Conservation (phyloP, 2,797 vertebrate species). For the Rhinogobio ventralis region DNA sequence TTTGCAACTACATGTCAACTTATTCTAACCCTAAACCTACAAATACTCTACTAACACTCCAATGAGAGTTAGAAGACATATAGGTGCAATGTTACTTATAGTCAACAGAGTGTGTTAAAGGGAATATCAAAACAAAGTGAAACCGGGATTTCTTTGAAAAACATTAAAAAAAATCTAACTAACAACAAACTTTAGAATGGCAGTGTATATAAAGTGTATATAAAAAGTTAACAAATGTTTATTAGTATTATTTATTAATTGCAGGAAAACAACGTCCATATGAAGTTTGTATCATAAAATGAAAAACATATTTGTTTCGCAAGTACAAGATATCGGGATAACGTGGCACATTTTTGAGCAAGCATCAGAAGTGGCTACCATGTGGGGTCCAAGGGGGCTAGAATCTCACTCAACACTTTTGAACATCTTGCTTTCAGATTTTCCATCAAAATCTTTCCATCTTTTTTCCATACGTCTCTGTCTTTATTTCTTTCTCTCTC, state of each 20-base stretch:
- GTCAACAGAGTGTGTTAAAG: too few species aligned
- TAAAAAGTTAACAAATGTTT: background rate
- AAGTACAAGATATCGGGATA: background rate
- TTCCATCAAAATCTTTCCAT: slow-evolving; percentile 9
- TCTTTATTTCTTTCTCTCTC: slow-evolving; percentile 47
- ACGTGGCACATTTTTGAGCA: background rate
- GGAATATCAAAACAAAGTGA: too few species aligned
- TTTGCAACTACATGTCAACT: too few species aligned
- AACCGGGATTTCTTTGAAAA: background rate
- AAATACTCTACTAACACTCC: too few species aligned
- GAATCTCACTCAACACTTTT: slow-evolving; percentile 1
- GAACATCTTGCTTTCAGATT: slow-evolving; percentile 18
- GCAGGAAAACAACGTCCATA: background rate
- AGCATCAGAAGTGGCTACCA: background rate
- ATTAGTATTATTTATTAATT: background rate
- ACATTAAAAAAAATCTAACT: background rate
- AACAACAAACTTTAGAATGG: background rate
- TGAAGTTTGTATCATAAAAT: background rate
- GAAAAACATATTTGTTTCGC: background rate
- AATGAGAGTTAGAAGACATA: too few species aligned
- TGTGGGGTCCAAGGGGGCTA: background rate
- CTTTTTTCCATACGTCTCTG: slow-evolving; percentile 34
- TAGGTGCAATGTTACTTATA: too few species aligned
- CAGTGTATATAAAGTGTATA: background rate
- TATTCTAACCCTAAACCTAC: too few species aligned